A percentile compares a stretch with the other conserved stretches of the same genome.
These are phyloP conservation scores for Atractosteus spatula DNA, from an alignment of 2,113 vertebrate genomes.

Conservation along the genomic window DNA sequence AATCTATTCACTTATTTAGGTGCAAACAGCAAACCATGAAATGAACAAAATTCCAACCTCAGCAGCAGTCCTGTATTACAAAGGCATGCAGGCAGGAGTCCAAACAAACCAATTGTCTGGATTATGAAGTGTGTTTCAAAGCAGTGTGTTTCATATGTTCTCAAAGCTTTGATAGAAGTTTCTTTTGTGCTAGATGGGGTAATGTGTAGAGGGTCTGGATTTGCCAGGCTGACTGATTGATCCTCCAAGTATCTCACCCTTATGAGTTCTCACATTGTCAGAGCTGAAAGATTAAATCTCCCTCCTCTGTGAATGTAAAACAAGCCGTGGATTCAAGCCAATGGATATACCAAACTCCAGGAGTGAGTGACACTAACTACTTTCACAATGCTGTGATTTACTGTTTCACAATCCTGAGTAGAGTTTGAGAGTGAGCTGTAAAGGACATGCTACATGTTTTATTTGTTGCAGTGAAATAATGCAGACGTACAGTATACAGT, in stretches of 20 bases:
- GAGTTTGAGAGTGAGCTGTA: constrained; percentile 19
- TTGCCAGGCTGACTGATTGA: not conserved
- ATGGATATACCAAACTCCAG: not conserved
- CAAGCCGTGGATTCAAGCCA: not conserved
- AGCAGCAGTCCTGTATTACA: not conserved
- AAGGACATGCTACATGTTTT: constrained; percentile 35
- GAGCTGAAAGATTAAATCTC: not conserved
- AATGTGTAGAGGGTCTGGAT: not conserved
- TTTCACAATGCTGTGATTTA: not conserved
- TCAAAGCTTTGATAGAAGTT: not conserved
- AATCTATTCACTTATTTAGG: constrained; percentile 4
- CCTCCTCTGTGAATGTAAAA: not conserved
- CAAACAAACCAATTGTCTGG: not conserved
- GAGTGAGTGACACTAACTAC: not conserved
- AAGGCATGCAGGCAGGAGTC: not conserved
- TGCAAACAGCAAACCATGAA: not conserved
- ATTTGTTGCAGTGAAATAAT: constrained; percentile 24
- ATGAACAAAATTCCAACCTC: not conserved
- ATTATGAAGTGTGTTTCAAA: constrained; percentile 1
- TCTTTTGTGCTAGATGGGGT: constrained; percentile 1
- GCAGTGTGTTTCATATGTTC: not conserved
- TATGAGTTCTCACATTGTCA: not conserved
- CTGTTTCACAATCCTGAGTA: not conserved
- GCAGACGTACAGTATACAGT: constrained; percentile 39
- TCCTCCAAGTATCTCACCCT: not conserved